Conservation (phyloP, 2,797 vertebrate genomes). For the Lutjanus argentimaculatus region DNA sequence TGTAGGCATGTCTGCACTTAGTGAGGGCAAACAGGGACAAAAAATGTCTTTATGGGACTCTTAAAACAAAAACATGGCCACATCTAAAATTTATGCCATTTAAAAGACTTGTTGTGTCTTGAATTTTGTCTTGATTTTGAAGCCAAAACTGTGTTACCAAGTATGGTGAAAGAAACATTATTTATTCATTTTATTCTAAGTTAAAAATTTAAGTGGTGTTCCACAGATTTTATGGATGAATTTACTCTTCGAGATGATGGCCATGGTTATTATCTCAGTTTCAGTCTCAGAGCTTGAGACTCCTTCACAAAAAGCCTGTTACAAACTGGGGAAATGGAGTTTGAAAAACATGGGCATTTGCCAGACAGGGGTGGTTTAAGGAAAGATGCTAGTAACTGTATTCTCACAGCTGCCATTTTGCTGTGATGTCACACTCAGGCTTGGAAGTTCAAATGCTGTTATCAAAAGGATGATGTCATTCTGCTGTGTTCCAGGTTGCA, state of each 20-base stretch:
- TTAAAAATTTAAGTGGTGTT: conserved; percentile 7
- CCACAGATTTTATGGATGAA: background rate
- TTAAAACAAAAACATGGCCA: no score
- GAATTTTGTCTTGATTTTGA: background rate
- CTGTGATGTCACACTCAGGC: no score
- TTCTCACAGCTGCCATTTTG: no score
- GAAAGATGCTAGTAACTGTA: background rate
- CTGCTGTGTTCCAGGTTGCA: no score
- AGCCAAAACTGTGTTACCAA: background rate
- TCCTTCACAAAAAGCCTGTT: background rate
- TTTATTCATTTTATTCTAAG: background rate
- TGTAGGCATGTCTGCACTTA: conserved; percentile 34
- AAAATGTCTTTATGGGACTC: conserved; percentile 1
- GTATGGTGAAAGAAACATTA: background rate
- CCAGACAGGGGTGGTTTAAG: background rate
- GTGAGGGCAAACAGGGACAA: conserved; percentile 19
- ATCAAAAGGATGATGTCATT: no score
- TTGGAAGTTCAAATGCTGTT: no score
- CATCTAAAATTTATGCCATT: background rate
- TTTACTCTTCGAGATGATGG: background rate
- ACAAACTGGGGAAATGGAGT: no score
- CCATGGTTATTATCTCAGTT: background rate
- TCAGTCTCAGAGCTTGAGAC: background rate
- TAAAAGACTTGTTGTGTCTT: background rate
- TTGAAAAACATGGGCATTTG: background rate